Evolutionary conservation across 2,797 vertebrate species (phyloP), one percentile per base, ranked within the genome.

Genomic region (Artibeus jamaicensis): DNA sequence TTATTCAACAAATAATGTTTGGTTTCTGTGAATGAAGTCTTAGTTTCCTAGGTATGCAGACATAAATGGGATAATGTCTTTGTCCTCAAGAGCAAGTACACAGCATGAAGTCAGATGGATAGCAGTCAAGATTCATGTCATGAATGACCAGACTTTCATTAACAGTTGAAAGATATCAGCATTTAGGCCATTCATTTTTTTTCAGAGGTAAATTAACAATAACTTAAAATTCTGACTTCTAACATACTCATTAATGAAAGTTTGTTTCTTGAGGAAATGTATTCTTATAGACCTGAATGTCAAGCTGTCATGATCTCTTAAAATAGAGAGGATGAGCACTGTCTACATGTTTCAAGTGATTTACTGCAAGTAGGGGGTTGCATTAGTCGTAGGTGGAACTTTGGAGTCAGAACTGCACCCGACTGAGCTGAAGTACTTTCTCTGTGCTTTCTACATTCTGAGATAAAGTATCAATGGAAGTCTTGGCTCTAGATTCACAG

Each of bases 331-430:
- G 73, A 85, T 90, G 62, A 92, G 68, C 70, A 44, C 73, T 90
- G 76, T 94, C 68, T 95, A 50, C 96, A 78, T 46, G 46, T 96
- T 89, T 87, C 15, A 95, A 37, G 21, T 92, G 77, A 87, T 79
- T 94, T 95, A 37, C 37, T 87, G 1, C 70, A 91, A 57, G 57
- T 57, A 62, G 50, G 68, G 14, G 15, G 89, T 94, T 94, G 29
- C 2, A 19, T 93, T 50, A 96, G 3, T 50, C 0, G 0, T 76
- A 53, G 87, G 39, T 6, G 14, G 81, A 87, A 44, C 18, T 32
- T 76, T 76, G 44, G 21, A 74, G 76, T 91, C n/a, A 83, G 62
- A 86, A 44, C 39, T 76, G 10, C 4, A 32, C 24, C 55, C 12
- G 46, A 0, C 55, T 91, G 48, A 83, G 2, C 18, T 95, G 62